phyloP scores from a whole-genome alignment of 2,888 invertebrate species.

The Drepana falcataria region DNA sequence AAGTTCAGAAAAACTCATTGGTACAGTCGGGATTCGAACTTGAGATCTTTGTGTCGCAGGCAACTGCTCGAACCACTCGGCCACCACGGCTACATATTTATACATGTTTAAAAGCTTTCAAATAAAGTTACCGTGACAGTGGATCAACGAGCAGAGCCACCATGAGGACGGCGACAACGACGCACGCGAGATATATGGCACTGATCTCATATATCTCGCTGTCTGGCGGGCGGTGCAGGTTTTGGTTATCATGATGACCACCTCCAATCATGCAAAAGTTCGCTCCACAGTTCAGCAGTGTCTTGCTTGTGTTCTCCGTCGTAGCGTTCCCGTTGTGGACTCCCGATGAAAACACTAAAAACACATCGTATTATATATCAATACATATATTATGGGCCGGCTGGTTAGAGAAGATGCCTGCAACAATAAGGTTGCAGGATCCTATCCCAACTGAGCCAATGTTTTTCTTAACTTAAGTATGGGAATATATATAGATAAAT shows the following conservation, averaged over 20 bases:
- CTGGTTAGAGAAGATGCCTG: no score
- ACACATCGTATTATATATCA: not conserved
- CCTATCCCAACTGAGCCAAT: no score
- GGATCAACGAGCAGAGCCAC: slow-evolving; percentile 94
- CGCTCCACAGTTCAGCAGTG: slow-evolving; percentile 84
- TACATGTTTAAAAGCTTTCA: not conserved
- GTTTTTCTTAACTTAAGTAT: no score
- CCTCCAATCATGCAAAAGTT: slow-evolving; percentile 88
- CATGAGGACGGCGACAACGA: slow-evolving; percentile 90
- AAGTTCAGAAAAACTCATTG: no score
- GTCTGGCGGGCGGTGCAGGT: slow-evolving; percentile 88
- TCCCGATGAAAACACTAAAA: slow-evolving; percentile 86
- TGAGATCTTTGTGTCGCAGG: no score
- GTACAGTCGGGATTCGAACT: no score
- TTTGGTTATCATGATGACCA: slow-evolving; percentile 82
- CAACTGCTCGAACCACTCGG: no score
- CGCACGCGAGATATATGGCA: slow-evolving; percentile 92
- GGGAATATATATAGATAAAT: no score
- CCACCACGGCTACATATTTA: no score
- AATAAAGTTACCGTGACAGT: slow-evolving; percentile 83
- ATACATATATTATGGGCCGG: not conserved
- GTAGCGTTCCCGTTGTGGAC: slow-evolving; percentile 79
- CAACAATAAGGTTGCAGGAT: no score
- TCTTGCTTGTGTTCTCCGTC: slow-evolving; percentile 64
- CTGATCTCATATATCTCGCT: slow-evolving; percentile 93